Base-by-base conservation (phyloP, 2,888 invertebrate species). In the Eristalis arbustorum region DNA sequence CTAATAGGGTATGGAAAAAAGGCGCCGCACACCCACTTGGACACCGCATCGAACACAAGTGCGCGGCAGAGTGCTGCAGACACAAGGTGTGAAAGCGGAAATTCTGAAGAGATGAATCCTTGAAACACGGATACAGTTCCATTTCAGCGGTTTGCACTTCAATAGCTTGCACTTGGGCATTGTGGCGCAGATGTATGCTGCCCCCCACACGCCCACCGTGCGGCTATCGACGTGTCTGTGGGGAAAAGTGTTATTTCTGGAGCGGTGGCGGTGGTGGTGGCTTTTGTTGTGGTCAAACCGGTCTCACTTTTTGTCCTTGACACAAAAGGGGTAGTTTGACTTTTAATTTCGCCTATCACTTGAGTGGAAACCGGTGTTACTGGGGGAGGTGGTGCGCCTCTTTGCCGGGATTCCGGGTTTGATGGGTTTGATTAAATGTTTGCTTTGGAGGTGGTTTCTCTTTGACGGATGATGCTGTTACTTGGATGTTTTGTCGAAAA, bases 301-400 rank as follows among this genome's bases (percentile, higher is more conserved):
- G 82, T 87, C 85, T 81, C 85, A 81, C 81, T 85, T 81, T 82
- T 87, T 78, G 85, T 87, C 85, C 85, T 87, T 87, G 82, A 87
- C 82, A 87, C 66, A 67, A 78, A 82, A 78, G 71, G 81, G 77
- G 71, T 69, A 72, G 75, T 87, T 82, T 37, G 78, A 82, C 82
- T 87, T 82, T 87, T 87, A 78, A 87, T 82, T 82, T 85, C 82
- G 71, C 74, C 77, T 62, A 71, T 61, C 67, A 42, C 37, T 63
- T 66, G 31, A 72, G 34, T 57, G 25, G 40, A 13, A 18, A 56
- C 22, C 22, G 56, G 14, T 31, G 31, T 18, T 11, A 56, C 5
- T 28, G 25, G 10, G 6, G 34, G 6, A 0, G n/a, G 14, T 4
- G 71, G 11, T 37, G 31, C 31, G 31, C 63, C 61, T 77, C 73